Percentiles rank a stretch among this genome's conserved stretches.
These are phyloP conservation scores for Calephelis nemesis DNA, from an alignment of 1,140 invertebrate species.

Conservation along the genomic window DNA sequence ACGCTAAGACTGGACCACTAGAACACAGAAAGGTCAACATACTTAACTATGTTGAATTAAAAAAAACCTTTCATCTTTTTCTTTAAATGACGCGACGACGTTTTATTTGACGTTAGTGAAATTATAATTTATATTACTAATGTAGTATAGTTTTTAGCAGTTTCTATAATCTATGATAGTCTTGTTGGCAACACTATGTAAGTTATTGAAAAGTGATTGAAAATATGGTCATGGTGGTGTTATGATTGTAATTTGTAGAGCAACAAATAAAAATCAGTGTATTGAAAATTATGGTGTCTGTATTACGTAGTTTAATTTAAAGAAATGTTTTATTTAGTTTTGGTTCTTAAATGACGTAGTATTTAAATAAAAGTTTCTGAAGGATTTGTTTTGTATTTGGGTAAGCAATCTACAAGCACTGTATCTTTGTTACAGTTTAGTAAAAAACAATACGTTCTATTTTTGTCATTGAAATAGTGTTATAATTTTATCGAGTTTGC, in stretches of 20 bases:
- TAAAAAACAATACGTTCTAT: constrained; percentile 54
- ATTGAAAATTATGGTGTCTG: constrained; percentile 3
- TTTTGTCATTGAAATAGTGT: constrained; percentile 31
- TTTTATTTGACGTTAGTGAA: too few species aligned
- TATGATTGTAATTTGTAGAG: constrained; percentile 31
- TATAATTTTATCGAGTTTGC: constrained; percentile 16
- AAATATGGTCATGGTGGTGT: constrained; percentile 64
- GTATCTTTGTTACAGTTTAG: constrained; percentile 60
- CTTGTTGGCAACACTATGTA: neutral
- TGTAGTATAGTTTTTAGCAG: too few species aligned
- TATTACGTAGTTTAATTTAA: constrained; percentile 1
- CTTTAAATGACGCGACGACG: too few species aligned
- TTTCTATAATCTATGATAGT: too few species aligned
- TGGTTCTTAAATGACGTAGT: neutral
- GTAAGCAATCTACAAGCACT: constrained; percentile 36
- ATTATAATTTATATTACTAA: too few species aligned
- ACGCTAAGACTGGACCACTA: too few species aligned
- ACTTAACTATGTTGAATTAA: too few species aligned
- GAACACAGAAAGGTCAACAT: too few species aligned
- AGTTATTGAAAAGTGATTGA: constrained; percentile 20
- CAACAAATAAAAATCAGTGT: constrained; percentile 29
- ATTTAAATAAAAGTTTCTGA: neutral
- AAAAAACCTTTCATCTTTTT: too few species aligned
- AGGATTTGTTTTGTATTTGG: constrained; percentile 15
- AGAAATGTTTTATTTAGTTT: neutral